These are phyloP conservation scores for Ypsolopha scabrella DNA, from an alignment of 2,888 invertebrate species.

Conservation along the genomic window DNA sequence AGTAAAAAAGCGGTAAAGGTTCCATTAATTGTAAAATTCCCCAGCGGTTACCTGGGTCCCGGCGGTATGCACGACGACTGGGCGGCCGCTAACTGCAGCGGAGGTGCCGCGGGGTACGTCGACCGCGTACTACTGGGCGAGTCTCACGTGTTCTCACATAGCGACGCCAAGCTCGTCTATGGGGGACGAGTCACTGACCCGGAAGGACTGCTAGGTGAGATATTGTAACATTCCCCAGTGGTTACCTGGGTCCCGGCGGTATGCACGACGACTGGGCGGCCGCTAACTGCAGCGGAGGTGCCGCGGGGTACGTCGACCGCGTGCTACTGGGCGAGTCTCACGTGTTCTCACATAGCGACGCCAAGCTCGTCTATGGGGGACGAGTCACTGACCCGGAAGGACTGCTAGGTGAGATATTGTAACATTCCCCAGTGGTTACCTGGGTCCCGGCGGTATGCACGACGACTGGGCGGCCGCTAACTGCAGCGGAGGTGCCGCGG, in stretches of 20 bases:
- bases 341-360: constrained; percentile 80
- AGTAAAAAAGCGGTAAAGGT: too few relatives aligned
- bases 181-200: constrained; percentile 85
- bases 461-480: constrained; percentile 72
- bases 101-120: too few relatives aligned
- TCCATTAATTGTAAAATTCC: constrained; percentile 5
- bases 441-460: constrained; percentile 92
- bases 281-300: too few relatives aligned
- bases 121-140: constrained; percentile 73
- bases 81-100: too few relatives aligned
- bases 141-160: constrained; percentile 81
- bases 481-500: constrained; percentile 92
- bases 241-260: constrained; percentile 94
- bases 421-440: constrained; percentile 77
- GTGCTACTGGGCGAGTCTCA: constrained; percentile 80
- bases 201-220: constrained; percentile 87
- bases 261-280: constrained; percentile 80
- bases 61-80: constrained; percentile 83
- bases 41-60: constrained; percentile 91
- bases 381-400: constrained; percentile 93
- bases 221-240: constrained; percentile 58
- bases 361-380: constrained; percentile 67
- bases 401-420: constrained; percentile 74
- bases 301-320: too few relatives aligned
- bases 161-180: constrained; percentile 68